Evolutionary conservation across 2,797 vertebrate species (phyloP).

Genomic region (Melanotaenia maccullochi): DNA sequence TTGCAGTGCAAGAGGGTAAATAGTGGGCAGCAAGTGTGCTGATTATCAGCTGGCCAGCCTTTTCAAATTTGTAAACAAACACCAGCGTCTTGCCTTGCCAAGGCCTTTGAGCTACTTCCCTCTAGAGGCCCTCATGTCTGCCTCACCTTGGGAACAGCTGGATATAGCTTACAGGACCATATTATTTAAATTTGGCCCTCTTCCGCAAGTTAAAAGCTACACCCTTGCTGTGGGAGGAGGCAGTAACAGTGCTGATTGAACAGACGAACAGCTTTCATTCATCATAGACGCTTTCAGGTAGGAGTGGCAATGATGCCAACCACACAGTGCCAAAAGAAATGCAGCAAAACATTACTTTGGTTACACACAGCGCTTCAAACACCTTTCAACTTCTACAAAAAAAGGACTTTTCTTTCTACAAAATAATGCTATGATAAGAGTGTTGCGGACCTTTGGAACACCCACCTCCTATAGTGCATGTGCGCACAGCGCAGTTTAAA

Average conservation of each 20-base stretch:
- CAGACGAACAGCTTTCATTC: slow-evolving; percentile 33
- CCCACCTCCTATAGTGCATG: slow-evolving; percentile 84
- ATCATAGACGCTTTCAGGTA: slow-evolving; percentile 57
- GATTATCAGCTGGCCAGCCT: slow-evolving; percentile 60
- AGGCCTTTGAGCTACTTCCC: slow-evolving; percentile 47
- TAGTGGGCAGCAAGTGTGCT: slow-evolving; percentile 66
- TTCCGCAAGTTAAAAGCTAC: slow-evolving; percentile 70
- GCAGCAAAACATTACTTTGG: slow-evolving; percentile 69
- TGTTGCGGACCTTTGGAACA: slow-evolving; percentile 65
- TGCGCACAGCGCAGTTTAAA: slow-evolving; percentile 86
- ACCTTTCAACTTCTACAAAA: slow-evolving; percentile 69
- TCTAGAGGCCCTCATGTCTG: slow-evolving; percentile 45
- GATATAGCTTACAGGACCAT: slow-evolving; percentile 65
- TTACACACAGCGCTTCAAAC: slow-evolving; percentile 75
- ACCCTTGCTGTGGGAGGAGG: slow-evolving; percentile 24
- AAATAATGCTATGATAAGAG: slow-evolving; percentile 78
- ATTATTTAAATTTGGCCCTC: slow-evolving; percentile 49
- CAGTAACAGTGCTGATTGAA: slow-evolving; percentile 63
- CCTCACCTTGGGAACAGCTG: slow-evolving; percentile 30
- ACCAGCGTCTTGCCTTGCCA: slow-evolving; percentile 45
- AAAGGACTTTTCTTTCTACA: slow-evolving; percentile 60
- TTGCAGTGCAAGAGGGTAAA: slow-evolving; percentile 81
- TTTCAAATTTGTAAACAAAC: slow-evolving; percentile 76
- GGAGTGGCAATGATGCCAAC: slow-evolving; percentile 57
- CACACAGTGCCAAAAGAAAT: slow-evolving; percentile 20